Percentiles rank a stretch among this genome's conserved stretches.
These are phyloP conservation scores for Strigamia crassipes DNA, from an alignment of 2,888 invertebrate genomes.

Conservation along the genomic window DNA sequence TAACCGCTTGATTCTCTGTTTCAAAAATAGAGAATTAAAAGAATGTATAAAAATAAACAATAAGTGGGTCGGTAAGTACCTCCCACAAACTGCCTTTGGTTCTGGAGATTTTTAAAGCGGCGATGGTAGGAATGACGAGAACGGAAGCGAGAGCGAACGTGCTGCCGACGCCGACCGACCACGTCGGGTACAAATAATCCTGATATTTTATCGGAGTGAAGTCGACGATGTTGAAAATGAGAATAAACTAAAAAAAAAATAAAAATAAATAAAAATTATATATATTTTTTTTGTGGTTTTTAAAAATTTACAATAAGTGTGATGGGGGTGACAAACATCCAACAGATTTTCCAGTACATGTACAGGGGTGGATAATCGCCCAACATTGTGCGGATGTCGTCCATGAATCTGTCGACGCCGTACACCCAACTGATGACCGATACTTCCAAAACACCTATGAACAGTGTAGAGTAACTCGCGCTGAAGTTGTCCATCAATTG, in stretches of 20 bases:
- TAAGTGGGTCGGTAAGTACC: too few relatives aligned
- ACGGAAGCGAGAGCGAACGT: slow-evolving; percentile 72
- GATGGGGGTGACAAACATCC: slow-evolving; percentile 72
- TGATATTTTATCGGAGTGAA: slow-evolving; percentile 70
- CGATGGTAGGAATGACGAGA: slow-evolving; percentile 70
- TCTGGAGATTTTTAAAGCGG: slow-evolving; percentile 60
- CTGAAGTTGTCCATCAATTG: slow-evolving; percentile 77
- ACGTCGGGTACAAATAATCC: slow-evolving; percentile 70
- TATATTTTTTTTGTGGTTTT: neutral
- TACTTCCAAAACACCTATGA: slow-evolving; percentile 73
- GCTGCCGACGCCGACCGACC: slow-evolving; percentile 75
- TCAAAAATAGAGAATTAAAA: slow-evolving; percentile 44
- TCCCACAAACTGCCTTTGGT: slow-evolving; percentile 44
- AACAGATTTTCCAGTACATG: slow-evolving; percentile 73
- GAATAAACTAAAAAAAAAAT: slow-evolving; percentile 67
- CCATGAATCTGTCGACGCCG: slow-evolving; percentile 64
- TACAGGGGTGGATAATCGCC: slow-evolving; percentile 66
- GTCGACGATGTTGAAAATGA: slow-evolving; percentile 72
- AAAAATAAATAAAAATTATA: neutral
- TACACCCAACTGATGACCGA: slow-evolving; percentile 71
- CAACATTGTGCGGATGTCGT: slow-evolving; percentile 65
- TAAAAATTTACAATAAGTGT: slow-evolving; percentile 68
- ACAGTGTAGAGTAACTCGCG: slow-evolving; percentile 74
- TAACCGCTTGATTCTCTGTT: slow-evolving; percentile 55
- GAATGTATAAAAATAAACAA: neutral